Evolutionary conservation across 1,140 invertebrate genomes (phyloP).

Genomic region (Mactra quadrangularis): DNA sequence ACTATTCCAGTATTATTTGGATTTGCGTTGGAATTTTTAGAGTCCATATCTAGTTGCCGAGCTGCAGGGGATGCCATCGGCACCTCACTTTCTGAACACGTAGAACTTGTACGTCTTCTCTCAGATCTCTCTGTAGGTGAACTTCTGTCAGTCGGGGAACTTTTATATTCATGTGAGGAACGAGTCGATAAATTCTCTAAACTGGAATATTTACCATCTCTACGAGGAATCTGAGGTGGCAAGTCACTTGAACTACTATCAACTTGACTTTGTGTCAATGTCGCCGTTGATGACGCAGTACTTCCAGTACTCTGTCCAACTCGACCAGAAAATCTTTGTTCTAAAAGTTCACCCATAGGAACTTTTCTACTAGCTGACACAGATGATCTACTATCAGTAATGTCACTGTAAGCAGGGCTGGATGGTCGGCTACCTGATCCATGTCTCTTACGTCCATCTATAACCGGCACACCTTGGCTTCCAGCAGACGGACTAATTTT

Average conservation of each 20-base stretch:
- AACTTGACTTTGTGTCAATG: slow-evolving; percentile 56
- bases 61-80: slow-evolving; percentile 11
- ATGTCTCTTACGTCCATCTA: slow-evolving; percentile 71
- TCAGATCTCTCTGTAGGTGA: slow-evolving; percentile 50
- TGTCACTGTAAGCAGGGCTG: slow-evolving; percentile 63
- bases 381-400: slow-evolving; percentile 27
- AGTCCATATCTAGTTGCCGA: slow-evolving; percentile 44
- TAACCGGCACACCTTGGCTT: slow-evolving; percentile 63
- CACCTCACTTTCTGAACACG: slow-evolving; percentile 66
- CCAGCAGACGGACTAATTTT: slow-evolving; percentile 55
- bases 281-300: slow-evolving; percentile 51
- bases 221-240: slow-evolving; percentile 38
- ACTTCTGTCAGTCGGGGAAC: slow-evolving; percentile 51
- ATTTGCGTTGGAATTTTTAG: slow-evolving; percentile 31
- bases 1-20: slow-evolving; percentile 49
- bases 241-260: slow-evolving; percentile 52
- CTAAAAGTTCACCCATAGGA: slow-evolving; percentile 66
- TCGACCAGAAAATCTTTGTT: slow-evolving; percentile 62
- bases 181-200: slow-evolving; percentile 55
- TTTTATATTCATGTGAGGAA: slow-evolving; percentile 58
- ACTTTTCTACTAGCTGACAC: slow-evolving; percentile 32
- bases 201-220: slow-evolving; percentile 51
- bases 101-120: slow-evolving; percentile 56
- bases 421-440: slow-evolving; percentile 71
- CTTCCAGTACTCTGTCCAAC: slow-evolving; percentile 48